phyloP scores from a whole-genome alignment of 2,797 vertebrate species.

The Platyrinchus mystaceus region DNA sequence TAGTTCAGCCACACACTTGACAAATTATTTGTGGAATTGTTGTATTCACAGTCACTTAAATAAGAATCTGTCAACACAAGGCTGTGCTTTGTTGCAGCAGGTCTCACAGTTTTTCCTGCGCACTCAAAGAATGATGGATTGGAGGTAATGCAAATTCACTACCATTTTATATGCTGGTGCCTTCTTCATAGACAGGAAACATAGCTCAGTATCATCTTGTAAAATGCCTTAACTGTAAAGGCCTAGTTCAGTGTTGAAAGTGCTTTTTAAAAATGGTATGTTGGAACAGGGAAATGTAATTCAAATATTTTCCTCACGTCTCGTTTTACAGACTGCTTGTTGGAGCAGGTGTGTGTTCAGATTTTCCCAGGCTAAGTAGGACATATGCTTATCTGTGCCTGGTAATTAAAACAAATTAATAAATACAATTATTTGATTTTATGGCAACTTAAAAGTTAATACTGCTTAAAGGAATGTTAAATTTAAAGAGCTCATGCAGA shows the following conservation, averaged over 20 bases:
- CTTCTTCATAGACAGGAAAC: constrained; percentile 86
- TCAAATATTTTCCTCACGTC: constrained; percentile 70
- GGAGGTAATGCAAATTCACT: constrained; percentile 98
- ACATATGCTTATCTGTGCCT: constrained; percentile 64
- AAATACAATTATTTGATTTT: constrained; percentile 75
- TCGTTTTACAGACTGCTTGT: constrained; percentile 50
- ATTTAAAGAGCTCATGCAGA: constrained; percentile 40
- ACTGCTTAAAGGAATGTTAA: constrained; percentile 47
- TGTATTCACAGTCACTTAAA: constrained; percentile 99
- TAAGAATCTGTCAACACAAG: constrained; percentile 96
- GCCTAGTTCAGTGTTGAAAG: constrained; percentile 79
- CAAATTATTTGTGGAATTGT: constrained; percentile 99
- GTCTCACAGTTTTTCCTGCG: constrained; percentile 81
- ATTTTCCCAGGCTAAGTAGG: constrained; percentile 63
- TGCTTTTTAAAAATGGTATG: constrained; percentile 71
- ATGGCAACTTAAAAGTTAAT: constrained; percentile 74
- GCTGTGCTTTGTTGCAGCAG: constrained; percentile 84
- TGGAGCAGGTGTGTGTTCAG: constrained; percentile 59
- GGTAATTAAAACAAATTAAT: constrained; percentile 77
- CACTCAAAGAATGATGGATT: constrained; percentile 94
- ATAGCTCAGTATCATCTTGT: constrained; percentile 96
- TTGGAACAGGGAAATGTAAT: constrained; percentile 64
- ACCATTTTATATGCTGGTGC: constrained; percentile 96
- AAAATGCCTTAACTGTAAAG: constrained; percentile 90
- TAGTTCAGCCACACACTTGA: constrained; percentile 95